Base-by-base conservation (phyloP, 2,888 invertebrate species). In the Notodonta ziczac region DNA sequence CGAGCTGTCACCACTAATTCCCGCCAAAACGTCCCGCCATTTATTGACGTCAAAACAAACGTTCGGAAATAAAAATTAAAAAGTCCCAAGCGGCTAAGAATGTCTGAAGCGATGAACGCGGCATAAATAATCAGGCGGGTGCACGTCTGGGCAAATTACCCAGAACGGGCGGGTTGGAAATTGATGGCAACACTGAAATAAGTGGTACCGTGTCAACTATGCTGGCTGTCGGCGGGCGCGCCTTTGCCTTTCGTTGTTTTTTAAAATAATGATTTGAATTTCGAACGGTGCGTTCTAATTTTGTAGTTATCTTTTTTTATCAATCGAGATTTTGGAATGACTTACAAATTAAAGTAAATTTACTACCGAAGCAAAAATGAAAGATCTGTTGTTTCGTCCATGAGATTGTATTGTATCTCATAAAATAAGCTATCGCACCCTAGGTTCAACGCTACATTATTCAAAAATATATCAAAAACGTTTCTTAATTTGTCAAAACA, bases 121-220 rank as follows among this genome's bases (percentile, higher is more conserved):
- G 87, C 89, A 88, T 89, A 89, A 89, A 89, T 89, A 90, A 87
- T 87, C 84, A 85, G 85, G 74, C 76, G 77, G 77, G 78, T 80
- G 81, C 82, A 85, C 87, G 89, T 89, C 89, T 84, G 81, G 82
- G 84, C 89, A 89, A 90, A 90, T 90, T 90, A 90, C 87, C 85
- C 85, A 77, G 87, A 88, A 89, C 88, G 86, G 87, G 84, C 83
- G 87, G 85, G 81, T 80, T 76, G 72, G 71, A 73, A 82, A 83
- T 81, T 83, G 83, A 83, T 83, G 83, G 83, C 81, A 80, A 82
- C 84, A 83, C 82, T 81, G 83, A 80, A 84, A 84, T 84, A 83
- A 83, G 83, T 82, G 86, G 81, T 77, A 83, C 81, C 84, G 75
- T 84, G 84, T 84, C 82, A 84, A 83, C 84, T 80, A 75, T 77